A percentile compares a stretch with the other conserved stretches of the same genome.
Conservation (phyloP, 2,797 vertebrate genomes). For the Oreochromis grahami region DNA sequence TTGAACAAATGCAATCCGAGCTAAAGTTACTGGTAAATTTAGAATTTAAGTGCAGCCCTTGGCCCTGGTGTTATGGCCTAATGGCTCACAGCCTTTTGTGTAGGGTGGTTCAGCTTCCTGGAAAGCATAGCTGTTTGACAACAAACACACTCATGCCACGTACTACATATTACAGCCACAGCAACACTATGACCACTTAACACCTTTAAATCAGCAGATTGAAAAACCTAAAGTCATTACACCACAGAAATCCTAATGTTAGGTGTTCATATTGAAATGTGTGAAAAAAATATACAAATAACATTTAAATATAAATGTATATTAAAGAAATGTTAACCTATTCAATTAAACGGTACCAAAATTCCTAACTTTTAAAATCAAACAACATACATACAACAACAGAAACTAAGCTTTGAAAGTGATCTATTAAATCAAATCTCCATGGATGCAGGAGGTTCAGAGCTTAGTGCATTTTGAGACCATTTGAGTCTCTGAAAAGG, state of each 20-base stretch:
- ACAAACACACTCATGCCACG: background rate
- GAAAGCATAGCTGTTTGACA: background rate
- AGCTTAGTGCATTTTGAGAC: constrained; percentile 43
- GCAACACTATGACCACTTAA: background rate
- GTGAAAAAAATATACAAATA: background rate
- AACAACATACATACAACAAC: background rate
- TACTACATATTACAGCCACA: background rate
- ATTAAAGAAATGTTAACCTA: background rate
- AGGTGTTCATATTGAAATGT: background rate
- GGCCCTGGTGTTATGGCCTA: constrained; percentile 24
- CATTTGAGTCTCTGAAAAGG: constrained; percentile 45
- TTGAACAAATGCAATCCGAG: background rate
- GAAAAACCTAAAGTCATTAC: background rate
- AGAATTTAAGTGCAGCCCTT: constrained; percentile 23
- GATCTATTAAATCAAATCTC: constrained; percentile 22
- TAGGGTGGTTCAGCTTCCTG: constrained; percentile 9
- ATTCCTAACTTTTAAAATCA: background rate
- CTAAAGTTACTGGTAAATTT: constrained; percentile 20
- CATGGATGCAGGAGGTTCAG: constrained; percentile 1
- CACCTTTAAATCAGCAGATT: background rate
- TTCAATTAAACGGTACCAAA: background rate
- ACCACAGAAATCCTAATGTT: fast-evolving
- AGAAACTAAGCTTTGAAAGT: background rate
- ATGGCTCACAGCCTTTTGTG: constrained; percentile 34
- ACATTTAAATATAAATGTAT: background rate